Evolutionary conservation across 2,888 invertebrate genomes (phyloP).

Genomic region (Neuroscelio doddi): DNA sequence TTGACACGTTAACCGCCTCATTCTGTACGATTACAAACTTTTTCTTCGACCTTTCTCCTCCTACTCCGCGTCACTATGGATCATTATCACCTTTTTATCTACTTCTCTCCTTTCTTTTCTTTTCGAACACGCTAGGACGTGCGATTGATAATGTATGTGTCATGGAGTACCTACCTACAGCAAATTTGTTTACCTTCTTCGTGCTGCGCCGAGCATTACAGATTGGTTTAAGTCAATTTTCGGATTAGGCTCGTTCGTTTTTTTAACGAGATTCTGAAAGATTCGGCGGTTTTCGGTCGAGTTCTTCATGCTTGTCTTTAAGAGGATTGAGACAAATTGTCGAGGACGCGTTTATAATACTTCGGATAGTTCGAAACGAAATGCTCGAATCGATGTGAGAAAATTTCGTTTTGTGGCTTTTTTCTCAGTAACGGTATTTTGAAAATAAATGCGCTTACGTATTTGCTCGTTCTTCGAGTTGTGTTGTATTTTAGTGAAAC

Average conservation of each 20-base stretch:
- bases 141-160: conserved; percentile 17
- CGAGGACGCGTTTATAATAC: neutral
- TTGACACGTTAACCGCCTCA: conserved; percentile 9
- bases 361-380: no score
- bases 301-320: neutral
- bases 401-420: no score
- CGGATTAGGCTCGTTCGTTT: conserved; percentile 15
- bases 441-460: no score
- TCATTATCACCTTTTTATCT: conserved; percentile 18
- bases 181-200: conserved; percentile 13
- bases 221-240: conserved; percentile 19
- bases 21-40: conserved; percentile 20
- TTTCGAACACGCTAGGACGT: conserved; percentile 8
- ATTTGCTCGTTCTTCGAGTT: no score
- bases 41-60: conserved; percentile 4
- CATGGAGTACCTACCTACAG: conserved; percentile 12
- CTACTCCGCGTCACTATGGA: neutral
- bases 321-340: neutral
- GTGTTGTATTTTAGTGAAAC: no score
- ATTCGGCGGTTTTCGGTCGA: conserved; percentile 7
- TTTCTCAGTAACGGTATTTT: no score
- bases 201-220: conserved; percentile 10
- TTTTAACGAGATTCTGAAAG: conserved; percentile 11
- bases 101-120: conserved; percentile 16
- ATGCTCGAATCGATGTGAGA: no score